These are phyloP conservation scores for Ictalurus furcatus DNA, from an alignment of 2,113 vertebrate species.

Conservation along the genomic window DNA sequence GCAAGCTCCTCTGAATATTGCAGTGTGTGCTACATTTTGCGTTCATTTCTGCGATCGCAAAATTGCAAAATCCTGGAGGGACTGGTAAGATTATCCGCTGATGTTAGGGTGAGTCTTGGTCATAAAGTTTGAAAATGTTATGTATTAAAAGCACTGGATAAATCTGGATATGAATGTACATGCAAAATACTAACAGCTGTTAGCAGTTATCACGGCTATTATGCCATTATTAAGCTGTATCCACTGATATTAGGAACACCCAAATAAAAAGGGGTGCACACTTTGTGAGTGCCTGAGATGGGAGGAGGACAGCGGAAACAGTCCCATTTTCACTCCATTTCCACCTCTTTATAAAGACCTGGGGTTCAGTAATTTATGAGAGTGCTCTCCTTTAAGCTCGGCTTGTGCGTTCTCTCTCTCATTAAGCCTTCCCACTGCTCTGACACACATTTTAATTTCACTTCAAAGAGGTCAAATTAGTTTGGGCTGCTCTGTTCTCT, in stretches of 20 bases:
- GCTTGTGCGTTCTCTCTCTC: conserved; percentile 40
- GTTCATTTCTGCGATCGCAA: too few relatives aligned
- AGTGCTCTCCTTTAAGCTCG: conserved; percentile 56
- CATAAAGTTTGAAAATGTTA: neutral
- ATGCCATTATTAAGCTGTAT: conserved; percentile 34
- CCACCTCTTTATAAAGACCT: conserved; percentile 38
- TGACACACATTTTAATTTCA: conserved; percentile 58
- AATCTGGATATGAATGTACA: conserved; percentile 11
- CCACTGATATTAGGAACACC: conserved; percentile 23
- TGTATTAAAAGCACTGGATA: neutral
- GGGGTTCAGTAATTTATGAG: conserved; percentile 49
- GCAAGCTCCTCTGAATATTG: too few relatives aligned
- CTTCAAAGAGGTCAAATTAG: conserved; percentile 47
- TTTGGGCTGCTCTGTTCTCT: conserved; percentile 40
- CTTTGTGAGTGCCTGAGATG: conserved; percentile 14
- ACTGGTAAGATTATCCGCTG: too few relatives aligned
- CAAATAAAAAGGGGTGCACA: conserved; percentile 39
- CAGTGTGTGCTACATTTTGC: too few relatives aligned
- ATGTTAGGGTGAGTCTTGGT: too few relatives aligned
- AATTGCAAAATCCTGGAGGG: too few relatives aligned
- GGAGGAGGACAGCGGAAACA: conserved; percentile 8
- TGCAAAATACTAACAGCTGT: conserved; percentile 13
- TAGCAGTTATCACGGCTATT: conserved; percentile 26
- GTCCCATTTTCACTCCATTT: conserved; percentile 42
- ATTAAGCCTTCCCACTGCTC: conserved; percentile 50